Evolutionary conservation across 2,797 vertebrate species (phyloP).

Genomic region (Hyperoplus immaculatus): DNA sequence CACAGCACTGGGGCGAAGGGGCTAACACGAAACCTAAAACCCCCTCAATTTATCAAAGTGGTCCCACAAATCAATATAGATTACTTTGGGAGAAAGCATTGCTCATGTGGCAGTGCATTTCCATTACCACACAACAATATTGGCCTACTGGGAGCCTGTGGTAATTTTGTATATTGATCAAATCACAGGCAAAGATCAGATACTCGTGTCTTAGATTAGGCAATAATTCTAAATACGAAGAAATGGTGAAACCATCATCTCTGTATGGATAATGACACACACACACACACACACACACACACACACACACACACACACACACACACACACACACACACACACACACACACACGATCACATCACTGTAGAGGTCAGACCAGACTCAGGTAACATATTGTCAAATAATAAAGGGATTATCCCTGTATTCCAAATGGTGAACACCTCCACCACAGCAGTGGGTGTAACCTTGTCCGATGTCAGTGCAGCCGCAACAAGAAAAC

Average conservation of each 20-base stretch:
- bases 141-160: conserved; percentile 75
- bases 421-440: conserved; percentile 79
- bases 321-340: conserved; percentile 10
- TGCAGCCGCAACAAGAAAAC: conserved; percentile 24
- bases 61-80: conserved; percentile 85
- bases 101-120: conserved; percentile 77
- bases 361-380: conserved; percentile 66
- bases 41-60: conserved; percentile 86
- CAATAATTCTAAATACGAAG: conserved; percentile 61
- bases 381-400: conserved; percentile 70
- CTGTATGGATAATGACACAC: conserved; percentile 26
- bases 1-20: conserved; percentile 35
- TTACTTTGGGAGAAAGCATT: conserved; percentile 82
- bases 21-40: conserved; percentile 72
- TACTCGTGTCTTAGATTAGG: conserved; percentile 61
- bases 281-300: conserved; percentile 16
- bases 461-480: conserved; percentile 72
- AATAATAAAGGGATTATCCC: conserved; percentile 81
- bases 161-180: conserved; percentile 84
- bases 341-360: conserved; percentile 37
- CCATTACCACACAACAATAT: conserved; percentile 82
- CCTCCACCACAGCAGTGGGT: conserved; percentile 50
- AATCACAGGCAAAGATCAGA: conserved; percentile 74
- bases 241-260: conserved; percentile 57
- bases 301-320: conserved; percentile 19